Evolutionary conservation across 2,888 invertebrate species (phyloP).

Genomic region (Dyspetes luteomarginatus): DNA sequence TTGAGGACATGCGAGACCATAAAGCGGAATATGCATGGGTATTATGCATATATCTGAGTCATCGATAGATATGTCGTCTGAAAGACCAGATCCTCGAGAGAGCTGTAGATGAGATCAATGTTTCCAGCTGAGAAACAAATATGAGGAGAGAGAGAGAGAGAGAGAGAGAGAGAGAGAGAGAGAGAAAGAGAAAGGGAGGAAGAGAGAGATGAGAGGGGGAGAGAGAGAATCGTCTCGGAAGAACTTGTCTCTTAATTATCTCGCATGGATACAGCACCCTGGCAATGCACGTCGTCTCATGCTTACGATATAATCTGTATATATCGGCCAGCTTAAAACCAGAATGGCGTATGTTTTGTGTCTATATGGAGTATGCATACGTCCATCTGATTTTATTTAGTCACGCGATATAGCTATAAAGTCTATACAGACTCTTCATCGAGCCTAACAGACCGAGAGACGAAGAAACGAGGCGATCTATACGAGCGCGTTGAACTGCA

Average conservation of each 20-base stretch:
- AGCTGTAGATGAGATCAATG: constrained; percentile 25
- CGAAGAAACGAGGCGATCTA: constrained; percentile 41
- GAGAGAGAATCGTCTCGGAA: constrained; percentile 1
- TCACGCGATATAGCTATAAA: background rate
- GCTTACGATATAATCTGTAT: constrained; percentile 29
- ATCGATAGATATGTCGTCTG: constrained; percentile 6
- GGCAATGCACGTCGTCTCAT: constrained; percentile 15
- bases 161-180: constrained; percentile 3
- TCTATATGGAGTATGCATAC: no score
- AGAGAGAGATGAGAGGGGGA: background rate
- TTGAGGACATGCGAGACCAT: background rate
- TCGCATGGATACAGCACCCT: constrained; percentile 5
- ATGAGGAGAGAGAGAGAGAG: background rate
- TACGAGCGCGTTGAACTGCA: constrained; percentile 27
- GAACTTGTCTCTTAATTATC: no score
- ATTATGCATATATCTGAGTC: constrained; percentile 12
- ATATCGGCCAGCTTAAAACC: no score
- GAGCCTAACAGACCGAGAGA: constrained; percentile 28
- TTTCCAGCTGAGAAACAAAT: constrained; percentile 10
- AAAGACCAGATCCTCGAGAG: background rate
- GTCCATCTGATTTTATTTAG: no score
- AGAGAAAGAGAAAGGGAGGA: background rate
- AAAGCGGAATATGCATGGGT: background rate
- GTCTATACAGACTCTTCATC: background rate
- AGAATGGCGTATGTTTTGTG: no score